Evolutionary conservation across 2,797 vertebrate species (phyloP).

Genomic region (Cryptoprocta ferox): DNA sequence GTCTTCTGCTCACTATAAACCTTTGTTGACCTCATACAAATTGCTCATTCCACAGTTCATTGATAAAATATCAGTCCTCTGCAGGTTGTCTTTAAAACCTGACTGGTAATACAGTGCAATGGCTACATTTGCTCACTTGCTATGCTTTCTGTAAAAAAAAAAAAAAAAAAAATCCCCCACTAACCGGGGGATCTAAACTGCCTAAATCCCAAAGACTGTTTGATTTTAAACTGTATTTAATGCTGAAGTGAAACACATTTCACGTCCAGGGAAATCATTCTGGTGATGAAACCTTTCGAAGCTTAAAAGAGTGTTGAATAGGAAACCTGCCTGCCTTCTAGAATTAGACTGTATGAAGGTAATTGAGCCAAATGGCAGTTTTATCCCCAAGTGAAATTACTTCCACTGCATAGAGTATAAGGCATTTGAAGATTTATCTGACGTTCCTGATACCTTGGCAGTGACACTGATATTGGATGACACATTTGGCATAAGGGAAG

Average conservation of each 20-base stretch:
- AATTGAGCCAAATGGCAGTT: slow-evolving; percentile 73
- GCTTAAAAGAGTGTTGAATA: slow-evolving; percentile 61
- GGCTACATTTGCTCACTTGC: not conserved
- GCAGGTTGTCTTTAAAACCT: not conserved
- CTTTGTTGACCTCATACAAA: not conserved
- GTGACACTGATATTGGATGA: slow-evolving; percentile 51
- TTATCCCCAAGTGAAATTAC: slow-evolving; percentile 70
- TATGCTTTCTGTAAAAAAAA: not conserved
- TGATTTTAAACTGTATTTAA: slow-evolving; percentile 78
- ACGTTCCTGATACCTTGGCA: slow-evolving; percentile 43
- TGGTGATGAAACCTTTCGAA: slow-evolving; percentile 72
- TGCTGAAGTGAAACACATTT: slow-evolving; percentile 73
- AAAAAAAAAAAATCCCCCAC: not conserved
- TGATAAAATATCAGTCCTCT: not conserved
- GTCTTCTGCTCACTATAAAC: not conserved
- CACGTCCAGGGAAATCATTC: slow-evolving; percentile 69
- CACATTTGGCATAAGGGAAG: slow-evolving; percentile 48
- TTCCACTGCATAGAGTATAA: slow-evolving; percentile 32
- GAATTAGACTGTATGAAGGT: slow-evolving; percentile 65
- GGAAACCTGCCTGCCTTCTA: slow-evolving; percentile 68
- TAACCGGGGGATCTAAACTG: slow-evolving; percentile 48
- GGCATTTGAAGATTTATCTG: slow-evolving; percentile 59
- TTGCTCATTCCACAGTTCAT: not conserved
- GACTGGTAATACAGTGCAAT: not conserved
- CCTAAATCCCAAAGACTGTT: slow-evolving; percentile 50